phyloP scores from a whole-genome alignment of 1,140 invertebrate species.

The Colletes gigas region DNA sequence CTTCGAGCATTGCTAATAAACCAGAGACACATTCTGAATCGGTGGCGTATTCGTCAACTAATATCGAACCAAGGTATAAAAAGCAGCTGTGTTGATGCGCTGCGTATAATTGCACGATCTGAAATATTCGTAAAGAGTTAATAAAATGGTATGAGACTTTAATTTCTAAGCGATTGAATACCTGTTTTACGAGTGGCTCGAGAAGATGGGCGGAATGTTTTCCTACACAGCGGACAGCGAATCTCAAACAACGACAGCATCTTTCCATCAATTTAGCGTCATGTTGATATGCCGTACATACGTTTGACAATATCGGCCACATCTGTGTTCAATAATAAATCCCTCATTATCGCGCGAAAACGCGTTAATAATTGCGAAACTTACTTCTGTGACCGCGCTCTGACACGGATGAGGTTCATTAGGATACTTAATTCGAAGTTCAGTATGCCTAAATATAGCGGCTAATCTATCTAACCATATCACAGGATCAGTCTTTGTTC shows the following conservation, averaged over 20 bases:
- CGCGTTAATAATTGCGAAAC: constrained; percentile 7
- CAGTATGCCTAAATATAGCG: constrained; percentile 92
- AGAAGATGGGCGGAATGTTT: constrained; percentile 89
- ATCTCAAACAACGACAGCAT: constrained; percentile 93
- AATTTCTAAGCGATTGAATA: constrained; percentile 66
- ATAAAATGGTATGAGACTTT: not conserved
- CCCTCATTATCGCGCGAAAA: not conserved
- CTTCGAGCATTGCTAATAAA: constrained; percentile 93
- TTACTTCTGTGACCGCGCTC: constrained; percentile 88
- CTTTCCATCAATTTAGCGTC: constrained; percentile 95
- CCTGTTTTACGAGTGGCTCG: constrained; percentile 90
- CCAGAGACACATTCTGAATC: constrained; percentile 87
- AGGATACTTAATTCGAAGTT: constrained; percentile 83
- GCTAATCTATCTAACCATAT: constrained; percentile 96
- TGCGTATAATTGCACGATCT: constrained; percentile 93
- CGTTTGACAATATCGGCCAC: constrained; percentile 93
- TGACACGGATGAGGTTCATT: constrained; percentile 90
- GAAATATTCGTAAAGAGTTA: constrained; percentile 40
- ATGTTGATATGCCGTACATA: constrained; percentile 89
- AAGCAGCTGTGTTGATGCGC: constrained; percentile 95
- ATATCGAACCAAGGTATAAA: constrained; percentile 95
- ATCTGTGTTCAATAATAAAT: constrained; percentile 63
- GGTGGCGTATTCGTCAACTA: constrained; percentile 96
- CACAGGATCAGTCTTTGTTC: constrained; percentile 89
- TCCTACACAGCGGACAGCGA: constrained; percentile 92